A percentile compares a stretch with the other conserved stretches of the same genome.
phyloP scores from a whole-genome alignment of 2,888 invertebrate species.

The Cinara cedri region DNA sequence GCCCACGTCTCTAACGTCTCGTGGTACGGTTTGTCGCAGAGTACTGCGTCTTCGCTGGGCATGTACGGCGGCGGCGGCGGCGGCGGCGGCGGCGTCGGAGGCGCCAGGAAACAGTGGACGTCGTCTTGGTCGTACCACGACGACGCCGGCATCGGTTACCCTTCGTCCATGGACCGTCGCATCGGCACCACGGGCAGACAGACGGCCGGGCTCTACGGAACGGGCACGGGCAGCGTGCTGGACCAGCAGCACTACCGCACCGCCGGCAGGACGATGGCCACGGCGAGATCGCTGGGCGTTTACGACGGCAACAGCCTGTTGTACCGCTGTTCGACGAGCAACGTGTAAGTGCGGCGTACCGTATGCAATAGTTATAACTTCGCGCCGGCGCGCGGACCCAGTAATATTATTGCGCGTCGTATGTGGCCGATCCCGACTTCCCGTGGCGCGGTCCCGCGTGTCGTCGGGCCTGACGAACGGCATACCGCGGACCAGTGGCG shows the following conservation, averaged over 20 bases:
- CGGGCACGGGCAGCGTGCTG: neutral
- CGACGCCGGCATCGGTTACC: constrained; percentile 36
- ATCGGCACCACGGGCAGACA: neutral
- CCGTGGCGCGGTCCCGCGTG: no score
- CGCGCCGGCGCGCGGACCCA: no score
- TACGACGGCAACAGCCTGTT: constrained; percentile 34
- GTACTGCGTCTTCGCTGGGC: neutral
- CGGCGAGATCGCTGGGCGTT: constrained; percentile 22
- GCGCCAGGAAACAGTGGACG: constrained; percentile 29
- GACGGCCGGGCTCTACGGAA: neutral
- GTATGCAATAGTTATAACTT: no score
- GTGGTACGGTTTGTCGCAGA: neutral
- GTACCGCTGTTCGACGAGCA: constrained; percentile 44
- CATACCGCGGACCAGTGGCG: no score
- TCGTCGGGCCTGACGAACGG: no score
- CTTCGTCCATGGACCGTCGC: constrained; percentile 16
- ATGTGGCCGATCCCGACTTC: no score
- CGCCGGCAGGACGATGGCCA: constrained; percentile 2
- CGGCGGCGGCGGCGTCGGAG: neutral
- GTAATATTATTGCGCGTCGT: no score
- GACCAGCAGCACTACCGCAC: constrained; percentile 8
- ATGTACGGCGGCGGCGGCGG: constrained; percentile 14
- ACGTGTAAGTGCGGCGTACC: constrained; percentile 30
- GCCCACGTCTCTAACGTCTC: neutral
- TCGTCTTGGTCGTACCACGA: constrained; percentile 40